Conservation (phyloP, 2,797 vertebrate species). For the Sorex maritimensis region DNA sequence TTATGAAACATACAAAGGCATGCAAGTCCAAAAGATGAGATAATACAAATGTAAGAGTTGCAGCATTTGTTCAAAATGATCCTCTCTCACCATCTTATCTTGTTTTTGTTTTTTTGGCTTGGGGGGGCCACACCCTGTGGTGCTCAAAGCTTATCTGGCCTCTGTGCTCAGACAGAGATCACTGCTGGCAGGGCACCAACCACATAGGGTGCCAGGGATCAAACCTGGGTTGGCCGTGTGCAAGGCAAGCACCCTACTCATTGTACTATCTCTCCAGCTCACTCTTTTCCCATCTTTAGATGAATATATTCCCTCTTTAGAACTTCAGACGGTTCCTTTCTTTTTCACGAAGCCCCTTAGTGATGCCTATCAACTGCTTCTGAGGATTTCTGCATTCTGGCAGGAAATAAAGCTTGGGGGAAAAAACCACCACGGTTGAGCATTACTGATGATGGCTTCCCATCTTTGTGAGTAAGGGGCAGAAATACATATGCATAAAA, state of each 20-base stretch:
- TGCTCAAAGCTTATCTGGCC: too few species aligned
- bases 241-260: too few species aligned
- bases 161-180: too few species aligned
- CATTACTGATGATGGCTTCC: not conserved
- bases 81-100: not conserved
- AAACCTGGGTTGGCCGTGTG: too few species aligned
- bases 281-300: not conserved
- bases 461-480: not conserved
- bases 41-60: conserved; percentile 13
- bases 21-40: not conserved
- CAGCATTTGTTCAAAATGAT: not conserved
- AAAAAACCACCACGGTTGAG: too few species aligned
- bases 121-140: too few species aligned
- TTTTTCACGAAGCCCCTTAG: not conserved
- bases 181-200: too few species aligned
- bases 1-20: conserved; percentile 22
- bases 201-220: too few species aligned
- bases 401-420: not conserved
- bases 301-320: not conserved
- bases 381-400: not conserved
- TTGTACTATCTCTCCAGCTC: too few species aligned
- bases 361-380: too few species aligned
- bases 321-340: not conserved
- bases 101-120: too few species aligned
- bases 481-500: not conserved